These are phyloP conservation scores for Congeria kusceri DNA, from an alignment of 2,888 invertebrate species.

Conservation along the genomic window DNA sequence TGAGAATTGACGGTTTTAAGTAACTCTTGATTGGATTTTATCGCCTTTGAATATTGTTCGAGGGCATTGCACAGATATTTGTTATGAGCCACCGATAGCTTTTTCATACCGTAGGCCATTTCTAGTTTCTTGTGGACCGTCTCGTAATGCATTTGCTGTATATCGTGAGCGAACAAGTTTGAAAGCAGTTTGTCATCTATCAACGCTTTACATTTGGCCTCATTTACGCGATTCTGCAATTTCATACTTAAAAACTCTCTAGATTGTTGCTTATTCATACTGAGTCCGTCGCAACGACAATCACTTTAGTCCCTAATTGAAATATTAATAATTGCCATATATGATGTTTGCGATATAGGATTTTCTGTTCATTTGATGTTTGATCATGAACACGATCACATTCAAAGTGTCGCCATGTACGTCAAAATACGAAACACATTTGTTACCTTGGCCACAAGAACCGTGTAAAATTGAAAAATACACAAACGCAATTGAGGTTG, in stretches of 20 bases:
- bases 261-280: slow-evolving; percentile 14
- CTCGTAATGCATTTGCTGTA: slow-evolving; percentile 26
- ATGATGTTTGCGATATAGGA: too few relatives aligned
- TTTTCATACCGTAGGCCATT: slow-evolving; percentile 16
- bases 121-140: slow-evolving; percentile 14
- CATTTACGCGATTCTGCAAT: slow-evolving; percentile 17
- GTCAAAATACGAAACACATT: too few relatives aligned
- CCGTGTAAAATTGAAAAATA: too few relatives aligned
- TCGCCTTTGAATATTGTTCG: slow-evolving; percentile 11
- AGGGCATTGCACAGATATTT: background rate
- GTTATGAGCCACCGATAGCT: slow-evolving; percentile 23
- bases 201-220: slow-evolving; percentile 30
- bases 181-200: slow-evolving; percentile 14
- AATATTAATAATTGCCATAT: too few relatives aligned
- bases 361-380: too few relatives aligned
- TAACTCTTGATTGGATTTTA: slow-evolving; percentile 15
- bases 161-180: slow-evolving; percentile 22
- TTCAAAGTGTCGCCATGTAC: too few relatives aligned
- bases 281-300: too few relatives aligned
- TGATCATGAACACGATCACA: too few relatives aligned
- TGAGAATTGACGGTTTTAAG: slow-evolving; percentile 19
- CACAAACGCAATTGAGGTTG: too few relatives aligned
- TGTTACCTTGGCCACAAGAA: too few relatives aligned
- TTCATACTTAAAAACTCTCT: slow-evolving; percentile 21
- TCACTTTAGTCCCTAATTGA: too few relatives aligned